These are phyloP conservation scores for Andricus grossulariae DNA, from an alignment of 1,140 invertebrate species.

Conservation along the genomic window DNA sequence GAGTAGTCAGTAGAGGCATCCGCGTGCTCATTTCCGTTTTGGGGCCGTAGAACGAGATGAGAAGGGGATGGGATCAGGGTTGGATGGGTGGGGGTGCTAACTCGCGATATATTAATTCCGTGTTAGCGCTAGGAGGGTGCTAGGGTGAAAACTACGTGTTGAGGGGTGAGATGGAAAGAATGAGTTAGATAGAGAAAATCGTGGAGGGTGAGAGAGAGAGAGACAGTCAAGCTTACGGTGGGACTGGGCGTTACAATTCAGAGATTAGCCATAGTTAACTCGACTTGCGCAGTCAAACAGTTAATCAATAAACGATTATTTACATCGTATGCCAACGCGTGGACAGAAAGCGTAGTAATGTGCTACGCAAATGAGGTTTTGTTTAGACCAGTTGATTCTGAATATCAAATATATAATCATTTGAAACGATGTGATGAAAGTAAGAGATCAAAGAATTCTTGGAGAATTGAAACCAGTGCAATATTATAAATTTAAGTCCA, in stretches of 20 bases:
- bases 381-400: background rate
- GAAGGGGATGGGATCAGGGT: slow-evolving; percentile 48
- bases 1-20: slow-evolving; percentile 67
- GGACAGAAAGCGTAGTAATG: background rate
- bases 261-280: slow-evolving; percentile 77
- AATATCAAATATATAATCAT: background rate
- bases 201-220: slow-evolving; percentile 49
- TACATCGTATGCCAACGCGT: slow-evolving; percentile 60
- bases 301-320: slow-evolving; percentile 77
- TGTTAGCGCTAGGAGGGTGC: slow-evolving; percentile 74
- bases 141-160: slow-evolving; percentile 71
- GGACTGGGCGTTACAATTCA: slow-evolving; percentile 74
- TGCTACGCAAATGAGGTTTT: background rate
- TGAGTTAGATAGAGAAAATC: slow-evolving; percentile 42
- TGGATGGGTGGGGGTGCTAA: slow-evolving; percentile 64
- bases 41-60: slow-evolving; percentile 61
- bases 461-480: no score
- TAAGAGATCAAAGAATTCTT: background rate
- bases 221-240: slow-evolving; percentile 41
- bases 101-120: slow-evolving; percentile 77
- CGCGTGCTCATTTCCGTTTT: slow-evolving; percentile 75
- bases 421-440: background rate
- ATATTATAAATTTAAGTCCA: no score
- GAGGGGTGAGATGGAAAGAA: slow-evolving; percentile 56
- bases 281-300: slow-evolving; percentile 76